Conservation (phyloP, 2,113 vertebrate species). For the Pollimyrus isidori region DNA sequence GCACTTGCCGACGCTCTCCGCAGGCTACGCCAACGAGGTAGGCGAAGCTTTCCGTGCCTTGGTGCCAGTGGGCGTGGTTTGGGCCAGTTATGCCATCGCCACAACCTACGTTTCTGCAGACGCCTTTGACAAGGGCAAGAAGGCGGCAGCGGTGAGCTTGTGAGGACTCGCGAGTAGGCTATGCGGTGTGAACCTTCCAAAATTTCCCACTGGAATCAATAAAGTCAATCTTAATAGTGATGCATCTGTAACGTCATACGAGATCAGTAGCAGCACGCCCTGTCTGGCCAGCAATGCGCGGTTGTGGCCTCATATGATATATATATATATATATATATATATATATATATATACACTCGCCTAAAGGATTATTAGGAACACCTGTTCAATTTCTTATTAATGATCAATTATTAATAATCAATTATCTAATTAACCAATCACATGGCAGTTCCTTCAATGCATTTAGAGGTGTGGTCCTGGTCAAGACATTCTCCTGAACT, state of each 20-base stretch:
- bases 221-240: neutral
- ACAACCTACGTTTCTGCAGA: constrained; percentile 83
- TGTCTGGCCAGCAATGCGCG: too few species aligned
- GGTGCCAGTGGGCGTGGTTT: constrained; percentile 73
- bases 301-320: neutral
- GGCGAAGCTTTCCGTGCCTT: constrained; percentile 87
- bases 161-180: neutral
- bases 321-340: neutral
- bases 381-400: too few species aligned
- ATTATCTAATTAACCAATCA: too few species aligned
- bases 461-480: too few species aligned
- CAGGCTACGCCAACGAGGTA: constrained; percentile 93
- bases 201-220: neutral
- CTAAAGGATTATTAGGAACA: too few species aligned
- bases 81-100: constrained; percentile 83
- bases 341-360: neutral
- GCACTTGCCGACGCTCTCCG: neutral
- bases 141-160: constrained; percentile 70
- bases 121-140: constrained; percentile 85
- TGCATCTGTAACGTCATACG: neutral
- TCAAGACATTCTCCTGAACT: too few species aligned
- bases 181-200: neutral
- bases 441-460: too few species aligned
- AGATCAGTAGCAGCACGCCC: neutral
- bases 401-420: too few species aligned